A percentile compares a stretch with the other conserved stretches of the same genome.
Conservation (phyloP, 1,140 invertebrate species). For the Asbolus verrucosus region DNA sequence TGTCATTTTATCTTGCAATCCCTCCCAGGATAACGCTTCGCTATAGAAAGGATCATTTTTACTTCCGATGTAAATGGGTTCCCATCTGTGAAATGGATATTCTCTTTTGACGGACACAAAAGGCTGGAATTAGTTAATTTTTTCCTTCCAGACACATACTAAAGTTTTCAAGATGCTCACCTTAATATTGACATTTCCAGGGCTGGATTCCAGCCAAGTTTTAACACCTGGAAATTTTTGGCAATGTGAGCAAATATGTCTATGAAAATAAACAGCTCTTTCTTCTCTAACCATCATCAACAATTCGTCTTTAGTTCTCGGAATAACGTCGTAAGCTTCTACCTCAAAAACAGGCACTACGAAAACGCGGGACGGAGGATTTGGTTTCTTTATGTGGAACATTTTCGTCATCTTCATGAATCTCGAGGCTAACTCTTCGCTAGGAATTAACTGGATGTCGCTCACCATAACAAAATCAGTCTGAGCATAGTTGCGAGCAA, state of each 20-base stretch:
- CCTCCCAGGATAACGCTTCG: slow-evolving; percentile 85
- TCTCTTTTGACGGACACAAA: slow-evolving; percentile 76
- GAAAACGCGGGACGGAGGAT: slow-evolving; percentile 69
- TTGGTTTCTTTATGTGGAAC: slow-evolving; percentile 50
- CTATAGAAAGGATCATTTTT: slow-evolving; percentile 84
- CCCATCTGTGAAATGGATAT: slow-evolving; percentile 82
- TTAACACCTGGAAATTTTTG: slow-evolving; percentile 82
- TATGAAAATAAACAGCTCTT: slow-evolving; percentile 75
- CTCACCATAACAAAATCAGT: slow-evolving; percentile 79
- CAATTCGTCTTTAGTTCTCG: slow-evolving; percentile 70
- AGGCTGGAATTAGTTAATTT: slow-evolving; percentile 66
- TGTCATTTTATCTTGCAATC: slow-evolving; percentile 87
- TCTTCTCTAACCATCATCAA: slow-evolving; percentile 66
- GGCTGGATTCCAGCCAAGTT: slow-evolving; percentile 73
- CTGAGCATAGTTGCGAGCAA: slow-evolving; percentile 71
- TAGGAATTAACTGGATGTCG: slow-evolving; percentile 82
- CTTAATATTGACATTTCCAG: slow-evolving; percentile 61
- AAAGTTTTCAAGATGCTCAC: too few species aligned
- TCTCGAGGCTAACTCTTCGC: slow-evolving; percentile 71
- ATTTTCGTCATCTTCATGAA: slow-evolving; percentile 72
- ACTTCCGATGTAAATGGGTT: slow-evolving; percentile 86
- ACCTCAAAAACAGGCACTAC: slow-evolving; percentile 83
- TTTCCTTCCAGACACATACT: neutral
- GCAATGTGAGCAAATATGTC: slow-evolving; percentile 78
- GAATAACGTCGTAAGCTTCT: slow-evolving; percentile 71